Percentiles rank a stretch among this genome's conserved stretches.
Conservation (phyloP, 2,888 invertebrate species). For the Opisthograptis luteolata region DNA sequence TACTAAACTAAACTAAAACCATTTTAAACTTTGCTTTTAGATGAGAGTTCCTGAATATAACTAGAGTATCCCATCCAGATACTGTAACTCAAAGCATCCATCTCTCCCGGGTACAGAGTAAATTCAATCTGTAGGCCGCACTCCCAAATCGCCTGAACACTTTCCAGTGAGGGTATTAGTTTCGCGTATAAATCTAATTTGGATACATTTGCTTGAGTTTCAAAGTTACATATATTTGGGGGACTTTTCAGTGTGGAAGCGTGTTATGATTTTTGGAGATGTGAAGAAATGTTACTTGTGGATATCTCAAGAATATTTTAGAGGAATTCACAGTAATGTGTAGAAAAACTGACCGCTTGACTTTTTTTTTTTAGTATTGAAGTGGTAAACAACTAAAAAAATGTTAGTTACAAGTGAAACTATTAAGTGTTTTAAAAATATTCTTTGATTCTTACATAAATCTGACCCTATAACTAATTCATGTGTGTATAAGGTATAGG, state of each 20-base stretch:
- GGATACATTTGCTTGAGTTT: constrained; percentile 69
- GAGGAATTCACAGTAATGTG: no score
- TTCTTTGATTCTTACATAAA: no score
- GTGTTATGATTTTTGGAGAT: constrained; percentile 1
- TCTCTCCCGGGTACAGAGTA: constrained; percentile 68
- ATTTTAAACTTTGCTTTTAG: background rate
- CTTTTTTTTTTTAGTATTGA: no score
- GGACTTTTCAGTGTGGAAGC: constrained; percentile 26
- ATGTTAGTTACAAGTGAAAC: no score
- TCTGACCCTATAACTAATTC: no score
- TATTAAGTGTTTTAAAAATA: no score
- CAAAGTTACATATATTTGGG: constrained; percentile 51
- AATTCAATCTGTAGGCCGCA: constrained; percentile 79
- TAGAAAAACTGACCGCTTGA: no score
- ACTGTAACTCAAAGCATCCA: constrained; percentile 41
- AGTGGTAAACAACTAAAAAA: no score
- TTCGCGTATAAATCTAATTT: constrained; percentile 74
- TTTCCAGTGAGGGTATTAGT: constrained; percentile 67
- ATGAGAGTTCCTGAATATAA: background rate
- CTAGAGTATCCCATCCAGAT: background rate
- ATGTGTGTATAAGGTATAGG: no score
- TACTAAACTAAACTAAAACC: no score
- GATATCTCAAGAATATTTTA: no score
- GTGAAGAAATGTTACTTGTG: background rate
- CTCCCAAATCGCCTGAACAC: constrained; percentile 80